phyloP scores from a whole-genome alignment of 2,888 invertebrate genomes.

The Anodontia alba region DNA sequence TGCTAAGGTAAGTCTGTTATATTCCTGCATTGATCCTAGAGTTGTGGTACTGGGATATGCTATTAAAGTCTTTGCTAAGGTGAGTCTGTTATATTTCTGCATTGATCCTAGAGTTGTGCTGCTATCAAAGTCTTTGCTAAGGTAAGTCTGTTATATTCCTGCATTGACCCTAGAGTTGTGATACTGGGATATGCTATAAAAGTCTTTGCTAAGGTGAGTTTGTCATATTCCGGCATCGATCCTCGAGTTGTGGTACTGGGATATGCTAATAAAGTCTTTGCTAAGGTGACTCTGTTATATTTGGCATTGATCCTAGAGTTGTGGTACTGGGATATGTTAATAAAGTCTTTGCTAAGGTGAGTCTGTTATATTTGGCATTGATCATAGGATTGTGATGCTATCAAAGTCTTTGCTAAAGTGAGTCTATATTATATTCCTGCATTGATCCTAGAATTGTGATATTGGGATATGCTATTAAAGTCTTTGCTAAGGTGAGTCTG shows the following conservation, averaged over 20 bases:
- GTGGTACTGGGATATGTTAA: conserved; percentile 86
- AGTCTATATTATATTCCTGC: conserved; percentile 79
- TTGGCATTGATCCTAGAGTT: conserved; percentile 86
- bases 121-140: conserved; percentile 87
- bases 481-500: conserved; percentile 86
- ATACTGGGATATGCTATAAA: conserved; percentile 87
- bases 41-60: conserved; percentile 86
- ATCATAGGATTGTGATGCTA: conserved; percentile 85
- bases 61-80: conserved; percentile 87
- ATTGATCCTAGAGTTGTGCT: conserved; percentile 86
- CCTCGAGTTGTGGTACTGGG: conserved; percentile 86
- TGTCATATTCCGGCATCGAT: conserved; percentile 86
- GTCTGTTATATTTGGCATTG: conserved; percentile 85
- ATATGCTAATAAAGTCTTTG: conserved; percentile 87
- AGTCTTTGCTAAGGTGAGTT: conserved; percentile 86
- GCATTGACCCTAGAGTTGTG: conserved; percentile 86
- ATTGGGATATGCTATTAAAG: conserved; percentile 87
- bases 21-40: conserved; percentile 86
- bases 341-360: conserved; percentile 87
- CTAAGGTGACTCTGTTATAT: conserved; percentile 86
- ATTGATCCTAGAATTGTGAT: conserved; percentile 86
- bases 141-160: conserved; percentile 85
- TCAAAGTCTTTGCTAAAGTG: conserved; percentile 87
- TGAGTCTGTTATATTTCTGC: conserved; percentile 86
- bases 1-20: conserved; percentile 88